Conservation (phyloP, 2,888 invertebrate genomes). For the Sinotaia quadrata region DNA sequence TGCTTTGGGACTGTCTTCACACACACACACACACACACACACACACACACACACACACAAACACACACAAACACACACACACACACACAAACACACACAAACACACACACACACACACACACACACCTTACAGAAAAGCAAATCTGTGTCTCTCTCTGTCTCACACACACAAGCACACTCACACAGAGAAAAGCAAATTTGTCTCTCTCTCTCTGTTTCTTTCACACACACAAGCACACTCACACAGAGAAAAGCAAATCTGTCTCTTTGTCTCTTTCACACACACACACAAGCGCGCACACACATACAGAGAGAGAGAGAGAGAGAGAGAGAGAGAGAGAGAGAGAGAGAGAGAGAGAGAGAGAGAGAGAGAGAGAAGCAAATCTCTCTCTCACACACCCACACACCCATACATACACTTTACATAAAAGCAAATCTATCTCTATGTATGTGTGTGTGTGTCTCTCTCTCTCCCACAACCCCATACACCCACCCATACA, state of each 20-base stretch:
- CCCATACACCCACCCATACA: neutral
- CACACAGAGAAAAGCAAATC: neutral
- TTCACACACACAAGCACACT: neutral
- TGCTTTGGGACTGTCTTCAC: neutral
- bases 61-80: neutral
- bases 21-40: neutral
- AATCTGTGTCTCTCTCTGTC: neutral
- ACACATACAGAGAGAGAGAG: too few species aligned
- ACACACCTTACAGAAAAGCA: neutral
- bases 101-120: conserved; percentile 6
- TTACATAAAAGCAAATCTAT: neutral
- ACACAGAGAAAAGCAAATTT: neutral
- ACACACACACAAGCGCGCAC: too few species aligned
- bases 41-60: neutral
- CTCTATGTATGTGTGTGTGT: neutral
- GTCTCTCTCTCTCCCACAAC: neutral
- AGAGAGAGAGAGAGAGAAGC: neutral
- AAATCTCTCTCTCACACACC: neutral
- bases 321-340: conserved; percentile 9
- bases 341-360: conserved; percentile 6
- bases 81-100: neutral
- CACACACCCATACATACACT: neutral
- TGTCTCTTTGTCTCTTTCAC: neutral
- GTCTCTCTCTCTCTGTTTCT: neutral
- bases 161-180: neutral